Conservation (phyloP, 2,888 invertebrate species). For the Lymantria monacha region DNA sequence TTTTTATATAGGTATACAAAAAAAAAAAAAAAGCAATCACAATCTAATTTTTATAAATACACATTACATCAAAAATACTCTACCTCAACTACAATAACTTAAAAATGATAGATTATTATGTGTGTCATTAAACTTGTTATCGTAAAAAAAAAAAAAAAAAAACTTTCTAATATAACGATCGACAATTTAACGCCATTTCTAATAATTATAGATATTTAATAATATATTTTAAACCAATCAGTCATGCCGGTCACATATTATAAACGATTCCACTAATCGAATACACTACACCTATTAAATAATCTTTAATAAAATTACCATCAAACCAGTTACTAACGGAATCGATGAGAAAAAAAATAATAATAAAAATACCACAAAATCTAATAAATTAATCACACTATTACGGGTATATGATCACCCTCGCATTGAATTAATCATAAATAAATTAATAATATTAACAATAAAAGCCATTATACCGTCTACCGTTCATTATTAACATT, state of each 20-base stretch:
- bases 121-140: not conserved
- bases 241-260: slow-evolving; percentile 7
- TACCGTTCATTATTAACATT: slow-evolving; percentile 51
- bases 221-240: slow-evolving; percentile 5
- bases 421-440: slow-evolving; percentile 70
- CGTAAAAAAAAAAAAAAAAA: no score
- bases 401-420: slow-evolving; percentile 32
- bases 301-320: slow-evolving; percentile 5
- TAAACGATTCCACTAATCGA: slow-evolving; percentile 23
- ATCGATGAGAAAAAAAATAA: slow-evolving; percentile 15
- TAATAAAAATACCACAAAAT: slow-evolving; percentile 23
- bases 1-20: no score
- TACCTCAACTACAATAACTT: no score
- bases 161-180: slow-evolving; percentile 3
- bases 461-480: slow-evolving; percentile 48
- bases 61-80: no score
- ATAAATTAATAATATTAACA: slow-evolving; percentile 74
- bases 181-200: slow-evolving; percentile 13
- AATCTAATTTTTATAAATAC: no score
- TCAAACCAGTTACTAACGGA: slow-evolving; percentile 14
- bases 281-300: slow-evolving; percentile 23
- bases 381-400: slow-evolving; percentile 27
- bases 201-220: slow-evolving; percentile 4
- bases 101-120: no score
- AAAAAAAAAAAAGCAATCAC: no score